Evolutionary conservation across 2,113 vertebrate genomes (phyloP).

Genomic region (Notarius lentiginosus): DNA sequence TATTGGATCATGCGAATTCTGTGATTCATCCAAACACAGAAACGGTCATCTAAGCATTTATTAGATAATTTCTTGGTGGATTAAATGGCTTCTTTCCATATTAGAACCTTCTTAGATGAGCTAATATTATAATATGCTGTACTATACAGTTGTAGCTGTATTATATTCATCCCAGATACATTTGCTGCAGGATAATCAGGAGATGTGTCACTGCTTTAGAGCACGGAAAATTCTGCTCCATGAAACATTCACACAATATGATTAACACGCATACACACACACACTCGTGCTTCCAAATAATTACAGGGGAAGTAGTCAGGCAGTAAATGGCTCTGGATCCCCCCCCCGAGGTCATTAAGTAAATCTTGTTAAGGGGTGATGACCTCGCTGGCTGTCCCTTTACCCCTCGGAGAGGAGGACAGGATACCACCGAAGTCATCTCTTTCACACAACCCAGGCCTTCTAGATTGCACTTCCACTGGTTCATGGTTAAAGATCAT

Average conservation of each 20-base stretch:
- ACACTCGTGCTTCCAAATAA: conserved; percentile 50
- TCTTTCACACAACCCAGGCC: not conserved
- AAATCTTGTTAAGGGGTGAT: conserved; percentile 53
- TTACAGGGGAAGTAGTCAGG: conserved; percentile 56
- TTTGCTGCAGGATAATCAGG: not conserved
- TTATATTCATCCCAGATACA: not conserved
- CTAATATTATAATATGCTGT: not conserved
- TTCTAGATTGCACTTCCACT: not conserved
- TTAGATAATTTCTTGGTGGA: not conserved
- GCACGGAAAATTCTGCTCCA: conserved; percentile 7
- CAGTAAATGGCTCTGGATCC: conserved; percentile 52
- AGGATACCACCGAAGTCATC: conserved; percentile 11
- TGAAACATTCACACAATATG: conserved; percentile 41
- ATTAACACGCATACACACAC: conserved; percentile 31
- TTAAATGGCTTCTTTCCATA: not conserved
- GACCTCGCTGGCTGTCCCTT: conserved; percentile 45
- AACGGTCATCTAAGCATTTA: not conserved
- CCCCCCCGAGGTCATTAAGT: conserved; percentile 53
- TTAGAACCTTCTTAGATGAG: not conserved
- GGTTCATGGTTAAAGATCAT: not conserved
- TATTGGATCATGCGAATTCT: not conserved
- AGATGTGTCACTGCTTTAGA: not conserved
- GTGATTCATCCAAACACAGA: not conserved
- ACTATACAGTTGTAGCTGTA: not conserved
- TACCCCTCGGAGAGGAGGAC: conserved; percentile 14